Percentiles rank a stretch among this genome's conserved stretches.
Conservation (phyloP, 2,113 vertebrate genomes). For the Carassius auratus region DNA sequence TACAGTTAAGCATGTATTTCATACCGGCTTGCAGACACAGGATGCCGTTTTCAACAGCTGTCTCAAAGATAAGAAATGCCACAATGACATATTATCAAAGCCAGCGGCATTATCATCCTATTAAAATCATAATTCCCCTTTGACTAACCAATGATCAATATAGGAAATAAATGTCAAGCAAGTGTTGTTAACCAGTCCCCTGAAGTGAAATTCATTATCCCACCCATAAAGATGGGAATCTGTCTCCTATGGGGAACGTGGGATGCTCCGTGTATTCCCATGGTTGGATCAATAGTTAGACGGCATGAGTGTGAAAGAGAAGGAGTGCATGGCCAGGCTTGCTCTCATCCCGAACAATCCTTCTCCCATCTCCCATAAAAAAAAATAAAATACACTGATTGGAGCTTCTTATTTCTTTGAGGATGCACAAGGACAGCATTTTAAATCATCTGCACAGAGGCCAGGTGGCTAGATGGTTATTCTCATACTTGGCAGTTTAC, state of each 20-base stretch:
- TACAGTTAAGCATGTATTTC: constrained; percentile 25
- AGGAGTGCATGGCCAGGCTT: constrained; percentile 5
- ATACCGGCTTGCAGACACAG: background rate
- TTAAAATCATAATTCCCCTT: constrained; percentile 50
- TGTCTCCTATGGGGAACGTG: constrained; percentile 70
- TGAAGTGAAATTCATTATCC: constrained; percentile 74
- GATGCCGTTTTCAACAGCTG: constrained; percentile 12
- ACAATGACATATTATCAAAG: constrained; percentile 45
- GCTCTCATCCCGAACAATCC: constrained; percentile 27
- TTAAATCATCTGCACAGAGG: constrained; percentile 4
- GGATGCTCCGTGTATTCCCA: constrained; percentile 66
- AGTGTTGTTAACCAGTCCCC: constrained; percentile 62
- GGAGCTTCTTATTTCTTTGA: background rate
- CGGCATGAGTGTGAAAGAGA: constrained; percentile 58
- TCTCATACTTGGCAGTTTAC: background rate
- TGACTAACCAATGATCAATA: constrained; percentile 55
- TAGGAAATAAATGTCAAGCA: constrained; percentile 77
- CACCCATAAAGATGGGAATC: constrained; percentile 65
- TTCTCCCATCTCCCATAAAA: background rate
- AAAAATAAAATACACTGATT: background rate
- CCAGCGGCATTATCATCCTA: constrained; percentile 42
- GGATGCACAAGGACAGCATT: background rate
- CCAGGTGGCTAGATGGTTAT: constrained; percentile 24
- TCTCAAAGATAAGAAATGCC: constrained; percentile 11
- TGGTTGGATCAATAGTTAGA: constrained; percentile 72